Evolutionary conservation across 1,140 invertebrate genomes (phyloP), one percentile per base, ranked within the genome.

Genomic region (Manduca sexta): DNA sequence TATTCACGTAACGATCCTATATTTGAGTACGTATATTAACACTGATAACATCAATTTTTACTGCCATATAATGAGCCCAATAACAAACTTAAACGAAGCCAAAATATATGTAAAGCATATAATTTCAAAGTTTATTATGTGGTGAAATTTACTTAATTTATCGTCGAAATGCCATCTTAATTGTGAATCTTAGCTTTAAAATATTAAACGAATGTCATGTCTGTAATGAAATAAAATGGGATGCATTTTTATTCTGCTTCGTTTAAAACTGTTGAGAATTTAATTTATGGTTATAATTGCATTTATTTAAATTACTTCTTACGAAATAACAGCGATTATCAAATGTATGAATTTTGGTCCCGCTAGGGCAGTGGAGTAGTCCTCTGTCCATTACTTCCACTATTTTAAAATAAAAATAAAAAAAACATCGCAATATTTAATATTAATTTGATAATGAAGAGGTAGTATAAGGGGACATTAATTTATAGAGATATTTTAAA

Each of bases 61-160:
- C 60, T 55, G 45, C 54, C 12, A 49, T 71, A 69, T 64, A 63
- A 71, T 63, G 60, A 56, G 53, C 39, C 14, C 40, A 54, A 56
- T 60, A 52, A 64, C 61, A 60, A 59, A 65, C 29, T 50, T 51
- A 57, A 67, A 62, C 45, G 42, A 58, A 59, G 52, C 52, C 49
- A 34, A 50, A 52, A 53, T 56, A 53, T 51, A 56, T 56, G 50
- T 56, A 29, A 52, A 47, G 47, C 48, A 56, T 64, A 48, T 62
- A 59, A 66, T 59, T 51, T 45, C 21, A 48, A 53, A 47, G 34
- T 61, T 67, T 64, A 64, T 55, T 53, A 71, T 44, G 57, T 61
- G 63, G 38, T 52, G 56, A 64, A 53, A 53, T 49, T n/a, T 38
- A 35, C 39, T 26, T 56, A 55, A 58, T 58, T 67, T 49, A 57